Base-by-base conservation (phyloP, 1,140 invertebrate species). In the Aphelenchoides fujianensis region DNA sequence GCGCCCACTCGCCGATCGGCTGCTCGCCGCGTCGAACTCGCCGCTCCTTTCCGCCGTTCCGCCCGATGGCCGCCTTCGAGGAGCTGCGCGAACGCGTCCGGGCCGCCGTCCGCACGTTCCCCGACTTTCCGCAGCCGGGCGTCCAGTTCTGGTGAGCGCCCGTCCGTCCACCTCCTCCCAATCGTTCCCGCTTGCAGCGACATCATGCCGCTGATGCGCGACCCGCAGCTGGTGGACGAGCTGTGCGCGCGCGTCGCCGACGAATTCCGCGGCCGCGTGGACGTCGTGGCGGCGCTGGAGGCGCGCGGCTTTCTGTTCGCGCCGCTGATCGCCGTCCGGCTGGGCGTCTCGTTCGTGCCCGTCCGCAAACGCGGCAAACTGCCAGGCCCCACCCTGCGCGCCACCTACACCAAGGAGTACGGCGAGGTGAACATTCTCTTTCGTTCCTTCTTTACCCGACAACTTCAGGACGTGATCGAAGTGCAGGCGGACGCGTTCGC, bases 341-440 rank as follows among this genome's bases (percentile, higher is more conserved):
- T 97, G 1, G 87, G 88, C 2, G 87, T 94, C 63, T 91, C 92
- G 7, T 98, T 96, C 86, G 87, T 94, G 1, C 94, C 95, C 0
- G 90, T 97, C 23, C 88, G 95, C 62, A 98, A 98, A 84, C 91
- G 91, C 79, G 95, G 95, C 35, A 98, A 98, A 87, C 86, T 98
- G 61, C 94, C 95, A 0, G 96, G 96, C 37, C 87, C 91, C 71
- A 88, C 91, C 30, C 76, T 87, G 23, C 86, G 88, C 57, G 88
- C 90, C 57, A 86, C 87, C 67, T 97, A 92, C 85, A 85, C 85
- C 23, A 86, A 95, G 63, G 95, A 98, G 87, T 98, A 98, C 89
- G 93, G 94, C 74, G n/a, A n/a, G n/a, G n/a, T n/a, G n/a, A n/a
- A n/a, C n/a, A n/a, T n/a, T n/a, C n/a, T n/a, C n/a, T n/a, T n/a